Conservation (phyloP, 2,888 invertebrate genomes). For the Fabriciana adippe region DNA sequence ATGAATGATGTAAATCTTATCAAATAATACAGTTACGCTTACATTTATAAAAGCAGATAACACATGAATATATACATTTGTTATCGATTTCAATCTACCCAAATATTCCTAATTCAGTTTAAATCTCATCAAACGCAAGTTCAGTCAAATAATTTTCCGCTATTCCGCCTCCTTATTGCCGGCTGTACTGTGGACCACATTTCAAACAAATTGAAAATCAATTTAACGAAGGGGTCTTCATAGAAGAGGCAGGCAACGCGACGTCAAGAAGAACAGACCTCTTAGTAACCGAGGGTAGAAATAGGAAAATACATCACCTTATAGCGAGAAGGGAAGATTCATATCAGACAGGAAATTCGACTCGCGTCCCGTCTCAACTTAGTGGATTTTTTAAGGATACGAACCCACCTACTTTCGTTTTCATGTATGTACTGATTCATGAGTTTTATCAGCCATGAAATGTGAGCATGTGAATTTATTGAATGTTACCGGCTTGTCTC, state of each 20-base stretch:
- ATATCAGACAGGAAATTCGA: conserved; percentile 80
- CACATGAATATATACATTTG: conserved; percentile 14
- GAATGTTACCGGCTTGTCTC: conserved; percentile 69
- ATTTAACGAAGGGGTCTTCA: conserved; percentile 71
- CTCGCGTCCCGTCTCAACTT: conserved; percentile 65
- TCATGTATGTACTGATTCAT: conserved; percentile 79
- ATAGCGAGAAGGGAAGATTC: conserved; percentile 81
- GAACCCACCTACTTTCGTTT: conserved; percentile 68
- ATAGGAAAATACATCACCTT: conserved; percentile 82
- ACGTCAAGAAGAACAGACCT: conserved; percentile 54
- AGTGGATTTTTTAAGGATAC: conserved; percentile 74
- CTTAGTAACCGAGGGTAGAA: conserved; percentile 65
- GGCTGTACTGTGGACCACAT: conserved; percentile 74
- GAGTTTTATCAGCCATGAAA: conserved; percentile 80
- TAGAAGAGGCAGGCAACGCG: conserved; percentile 58
- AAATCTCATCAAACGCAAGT: conserved; percentile 66
- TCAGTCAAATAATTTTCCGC: conserved; percentile 75
- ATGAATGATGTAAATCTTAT: neutral
- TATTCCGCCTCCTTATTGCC: conserved; percentile 72
- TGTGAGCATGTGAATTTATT: conserved; percentile 70
- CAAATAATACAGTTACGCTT: neutral
- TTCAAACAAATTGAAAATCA: conserved; percentile 82
- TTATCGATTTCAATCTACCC: conserved; percentile 28
- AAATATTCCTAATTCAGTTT: conserved; percentile 54
- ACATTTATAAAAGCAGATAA: neutral